Percentiles rank a stretch among this genome's conserved stretches.
phyloP scores from a whole-genome alignment of 1,140 invertebrate species.

The Eurytemora carolleeae region DNA sequence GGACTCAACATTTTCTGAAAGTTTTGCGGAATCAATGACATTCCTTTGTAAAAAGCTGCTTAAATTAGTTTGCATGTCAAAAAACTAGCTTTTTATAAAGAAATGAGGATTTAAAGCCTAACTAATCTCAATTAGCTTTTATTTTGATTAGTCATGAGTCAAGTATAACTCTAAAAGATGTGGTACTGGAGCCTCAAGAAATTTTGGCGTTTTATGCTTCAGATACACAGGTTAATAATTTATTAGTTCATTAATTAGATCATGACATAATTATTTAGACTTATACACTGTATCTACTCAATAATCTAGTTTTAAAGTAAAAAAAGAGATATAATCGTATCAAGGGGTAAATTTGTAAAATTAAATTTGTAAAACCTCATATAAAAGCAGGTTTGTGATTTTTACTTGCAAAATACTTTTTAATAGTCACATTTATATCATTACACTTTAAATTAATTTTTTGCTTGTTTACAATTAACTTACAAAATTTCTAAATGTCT shows the following conservation, averaged over 20 bases:
- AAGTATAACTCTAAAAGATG: slow-evolving; percentile 24
- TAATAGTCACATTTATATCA: too few relatives aligned
- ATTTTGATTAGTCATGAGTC: not conserved
- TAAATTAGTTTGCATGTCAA: not conserved
- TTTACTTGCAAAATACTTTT: too few relatives aligned
- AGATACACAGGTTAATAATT: not conserved
- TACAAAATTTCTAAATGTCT: too few relatives aligned
- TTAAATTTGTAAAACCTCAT: not conserved
- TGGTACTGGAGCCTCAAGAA: slow-evolving; percentile 30
- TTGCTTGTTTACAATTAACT: too few relatives aligned
- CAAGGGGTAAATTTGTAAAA: too few relatives aligned
- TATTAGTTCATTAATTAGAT: too few relatives aligned
- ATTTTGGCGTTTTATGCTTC: slow-evolving; percentile 38
- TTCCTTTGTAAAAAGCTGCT: not conserved
- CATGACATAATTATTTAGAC: too few relatives aligned
- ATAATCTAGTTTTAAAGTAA: not conserved
- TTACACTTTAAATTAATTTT: too few relatives aligned
- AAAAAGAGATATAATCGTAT: not conserved
- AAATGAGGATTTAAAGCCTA: not conserved
- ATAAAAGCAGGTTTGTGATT: too few relatives aligned
- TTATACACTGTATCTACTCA: not conserved
- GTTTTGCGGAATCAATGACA: too few relatives aligned
- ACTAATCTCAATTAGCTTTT: not conserved
- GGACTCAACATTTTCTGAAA: too few relatives aligned
- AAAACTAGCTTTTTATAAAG: too few relatives aligned